Evolutionary conservation across 2,113 vertebrate genomes (phyloP), one percentile per base, ranked within the genome.

Genomic region (Myrmecobius fasciatus): DNA sequence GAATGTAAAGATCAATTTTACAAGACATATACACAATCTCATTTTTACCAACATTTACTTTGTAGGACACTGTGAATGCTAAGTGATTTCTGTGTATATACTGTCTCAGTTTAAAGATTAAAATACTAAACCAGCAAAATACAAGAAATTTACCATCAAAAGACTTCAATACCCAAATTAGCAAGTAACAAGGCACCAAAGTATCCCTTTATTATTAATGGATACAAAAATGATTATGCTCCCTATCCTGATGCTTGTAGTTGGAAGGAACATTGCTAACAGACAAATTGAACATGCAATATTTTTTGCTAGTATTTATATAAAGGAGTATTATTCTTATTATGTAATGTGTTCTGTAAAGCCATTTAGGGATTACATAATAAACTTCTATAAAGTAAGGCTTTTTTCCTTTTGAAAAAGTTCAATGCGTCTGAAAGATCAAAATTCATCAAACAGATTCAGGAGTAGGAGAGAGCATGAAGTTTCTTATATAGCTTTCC

Each of bases 181-280:
- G 93, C 96, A 88, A 97, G 91, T 91, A 97, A 96, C 96, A 98
- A 98, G 98, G 98, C 98, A 98, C 98, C 95, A 91, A 96, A 96
- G 22, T 53, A 95, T 97, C 92, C 94, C 95, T 93, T 94, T 97
- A 92, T 94, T 97, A 92, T 89, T 96, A 60, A 94, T 97, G 97
- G 97, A 96, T 96, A 98, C 96, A 96, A 93, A 97, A 93, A 96
- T 97, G 94, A 97, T 96, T 75, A 93, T 93, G 93, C 75, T 94
- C 94, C 96, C 89, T 91, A 54, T 91, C 93, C 56, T 92, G 95
- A 96, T 56, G 92, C 46, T 46, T 96, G 60, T 36, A 95, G 28
- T 94, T 52, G 92, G 60, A 96, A 90, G 47, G 10, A 54, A 47
- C 20, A 83, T 91, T 91, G 92, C 91, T 95, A 92, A 93, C 89